phyloP scores from a whole-genome alignment of 30 jellyfish, hydroid and myxozoan species.

The Aurelia aurita region DNA sequence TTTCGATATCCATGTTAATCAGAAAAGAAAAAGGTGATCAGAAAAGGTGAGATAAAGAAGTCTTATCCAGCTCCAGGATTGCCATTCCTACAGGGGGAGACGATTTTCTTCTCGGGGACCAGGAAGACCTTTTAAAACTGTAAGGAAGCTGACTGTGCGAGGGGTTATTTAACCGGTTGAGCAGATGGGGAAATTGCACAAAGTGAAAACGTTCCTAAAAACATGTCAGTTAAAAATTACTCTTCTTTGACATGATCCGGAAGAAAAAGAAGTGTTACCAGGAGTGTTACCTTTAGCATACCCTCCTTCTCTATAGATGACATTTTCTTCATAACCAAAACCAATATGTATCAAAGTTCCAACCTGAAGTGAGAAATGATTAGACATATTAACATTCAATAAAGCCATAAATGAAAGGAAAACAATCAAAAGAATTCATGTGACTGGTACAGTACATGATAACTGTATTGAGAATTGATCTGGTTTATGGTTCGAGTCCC shows the following conservation, averaged over 20 bases:
- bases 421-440: not conserved
- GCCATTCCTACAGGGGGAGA: too few relatives aligned
- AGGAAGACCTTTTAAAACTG: too few relatives aligned
- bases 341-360: conserved; percentile 11
- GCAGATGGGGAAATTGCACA: not conserved
- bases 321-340: conserved; percentile 64
- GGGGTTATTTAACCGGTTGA: too few relatives aligned
- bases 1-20: too few relatives aligned
- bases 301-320: conserved; percentile 67
- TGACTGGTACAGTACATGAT: not conserved
- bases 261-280: not conserved
- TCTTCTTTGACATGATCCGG: not conserved
- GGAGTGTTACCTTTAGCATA: not conserved
- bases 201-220: not conserved
- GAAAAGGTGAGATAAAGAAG: too few relatives aligned
- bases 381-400: not conserved
- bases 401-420: not conserved
- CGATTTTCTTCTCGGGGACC: too few relatives aligned
- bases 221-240: not conserved
- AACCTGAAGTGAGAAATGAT: not conserved
- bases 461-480: too few relatives aligned
- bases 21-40: too few relatives aligned
- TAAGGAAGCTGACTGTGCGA: too few relatives aligned
- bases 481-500: too few relatives aligned
- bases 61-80: too few relatives aligned